Percentiles rank a stretch among this genome's conserved stretches.
Evolutionary conservation across 2,113 vertebrate genomes (phyloP).

Genomic region (Eidolon helvum): DNA sequence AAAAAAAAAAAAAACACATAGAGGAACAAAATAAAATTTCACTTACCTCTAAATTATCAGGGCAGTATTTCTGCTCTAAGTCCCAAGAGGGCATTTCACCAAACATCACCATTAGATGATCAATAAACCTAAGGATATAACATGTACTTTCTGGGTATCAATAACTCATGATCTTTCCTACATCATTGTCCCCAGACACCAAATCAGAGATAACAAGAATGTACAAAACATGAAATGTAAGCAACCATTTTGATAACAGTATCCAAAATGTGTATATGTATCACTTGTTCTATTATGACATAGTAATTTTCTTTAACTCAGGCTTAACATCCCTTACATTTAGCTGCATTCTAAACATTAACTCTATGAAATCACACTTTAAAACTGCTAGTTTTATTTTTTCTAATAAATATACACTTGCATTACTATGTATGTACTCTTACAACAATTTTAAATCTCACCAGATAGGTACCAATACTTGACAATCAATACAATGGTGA

Average conservation of each 20-base stretch:
- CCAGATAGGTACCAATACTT: background rate
- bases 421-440: background rate
- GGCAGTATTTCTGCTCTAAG: conserved; percentile 89
- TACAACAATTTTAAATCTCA: background rate
- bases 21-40: conserved; percentile 13
- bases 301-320: background rate
- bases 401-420: background rate
- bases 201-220: background rate
- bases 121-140: conserved; percentile 87
- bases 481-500: background rate
- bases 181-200: background rate
- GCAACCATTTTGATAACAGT: background rate
- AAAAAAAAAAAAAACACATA: background rate
- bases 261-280: background rate
- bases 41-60: conserved; percentile 90
- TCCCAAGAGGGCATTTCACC: conserved; percentile 95
- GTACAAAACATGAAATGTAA: background rate
- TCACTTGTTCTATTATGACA: background rate
- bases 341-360: background rate
- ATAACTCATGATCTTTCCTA: background rate
- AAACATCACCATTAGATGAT: conserved; percentile 95
- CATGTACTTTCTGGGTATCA: background rate
- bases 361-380: background rate
- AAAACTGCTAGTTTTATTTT: background rate
- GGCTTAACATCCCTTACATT: background rate